Percentiles rank a stretch among this genome's conserved stretches.
These are phyloP conservation scores for Silurus meridionalis DNA, from an alignment of 2,113 vertebrate genomes.

Conservation along the genomic window DNA sequence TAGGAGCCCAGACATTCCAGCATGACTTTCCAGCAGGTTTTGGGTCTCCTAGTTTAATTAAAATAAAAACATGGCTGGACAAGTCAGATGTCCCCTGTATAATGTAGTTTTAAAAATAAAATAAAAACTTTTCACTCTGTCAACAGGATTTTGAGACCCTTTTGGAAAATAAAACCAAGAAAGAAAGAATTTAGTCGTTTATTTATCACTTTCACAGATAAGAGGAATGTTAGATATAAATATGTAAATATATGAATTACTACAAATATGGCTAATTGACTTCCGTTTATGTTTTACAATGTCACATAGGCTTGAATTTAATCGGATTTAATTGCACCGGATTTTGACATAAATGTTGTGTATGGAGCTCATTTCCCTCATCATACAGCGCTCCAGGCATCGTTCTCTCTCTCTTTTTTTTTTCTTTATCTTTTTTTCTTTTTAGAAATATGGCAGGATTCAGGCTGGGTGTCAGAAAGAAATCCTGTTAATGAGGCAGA, in stretches of 20 bases:
- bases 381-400: background rate
- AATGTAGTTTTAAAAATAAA: no score
- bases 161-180: background rate
- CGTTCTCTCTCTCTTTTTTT: background rate
- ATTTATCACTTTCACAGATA: background rate
- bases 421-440: background rate
- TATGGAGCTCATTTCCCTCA: background rate
- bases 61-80: no score
- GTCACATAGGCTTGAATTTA: background rate
- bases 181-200: background rate
- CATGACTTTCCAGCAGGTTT: no score
- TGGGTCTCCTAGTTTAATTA: no score
- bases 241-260: background rate
- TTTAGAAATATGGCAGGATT: background rate
- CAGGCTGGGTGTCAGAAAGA: conserved; percentile 15
- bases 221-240: background rate
- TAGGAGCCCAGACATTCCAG: no score
- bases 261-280: background rate
- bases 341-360: background rate
- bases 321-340: background rate
- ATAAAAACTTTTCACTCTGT: background rate
- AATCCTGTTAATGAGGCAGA: conserved; percentile 28
- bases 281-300: background rate
- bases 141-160: background rate
- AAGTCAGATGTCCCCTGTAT: no score